These are phyloP conservation scores for Mesembrinibis cayennensis DNA, from an alignment of 2,113 vertebrate species.

Conservation along the genomic window DNA sequence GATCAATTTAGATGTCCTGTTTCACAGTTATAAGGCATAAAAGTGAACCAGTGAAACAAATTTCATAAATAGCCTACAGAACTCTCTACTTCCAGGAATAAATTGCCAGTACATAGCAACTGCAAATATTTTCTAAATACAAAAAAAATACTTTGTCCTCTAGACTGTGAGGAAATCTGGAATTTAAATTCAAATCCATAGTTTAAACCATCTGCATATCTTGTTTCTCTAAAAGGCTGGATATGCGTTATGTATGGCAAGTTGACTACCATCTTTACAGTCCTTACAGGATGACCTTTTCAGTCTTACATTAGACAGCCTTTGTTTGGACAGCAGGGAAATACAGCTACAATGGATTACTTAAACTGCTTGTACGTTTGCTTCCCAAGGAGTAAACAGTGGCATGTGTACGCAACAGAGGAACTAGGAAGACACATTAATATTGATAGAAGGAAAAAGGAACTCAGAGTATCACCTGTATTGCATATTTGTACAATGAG, in stretches of 20 bases:
- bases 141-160: neutral
- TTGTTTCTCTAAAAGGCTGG: neutral
- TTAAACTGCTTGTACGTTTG: neutral
- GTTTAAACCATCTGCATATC: neutral
- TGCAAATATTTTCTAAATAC: neutral
- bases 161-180: neutral
- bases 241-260: neutral
- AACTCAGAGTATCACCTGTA: neutral
- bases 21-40: neutral
- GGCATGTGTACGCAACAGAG: neutral
- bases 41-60: neutral
- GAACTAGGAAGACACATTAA: neutral
- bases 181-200: neutral
- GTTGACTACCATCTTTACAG: neutral
- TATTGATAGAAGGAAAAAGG: neutral
- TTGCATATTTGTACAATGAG: neutral
- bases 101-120: neutral
- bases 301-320: neutral
- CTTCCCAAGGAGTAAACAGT: neutral
- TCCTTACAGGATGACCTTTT: neutral
- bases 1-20: neutral
- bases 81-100: neutral
- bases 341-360: neutral
- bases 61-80: neutral
- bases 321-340: neutral